Percentiles rank a stretch among this genome's conserved stretches.
Evolutionary conservation across 1,140 invertebrate genomes (phyloP).

Genomic region (Apis florea): DNA sequence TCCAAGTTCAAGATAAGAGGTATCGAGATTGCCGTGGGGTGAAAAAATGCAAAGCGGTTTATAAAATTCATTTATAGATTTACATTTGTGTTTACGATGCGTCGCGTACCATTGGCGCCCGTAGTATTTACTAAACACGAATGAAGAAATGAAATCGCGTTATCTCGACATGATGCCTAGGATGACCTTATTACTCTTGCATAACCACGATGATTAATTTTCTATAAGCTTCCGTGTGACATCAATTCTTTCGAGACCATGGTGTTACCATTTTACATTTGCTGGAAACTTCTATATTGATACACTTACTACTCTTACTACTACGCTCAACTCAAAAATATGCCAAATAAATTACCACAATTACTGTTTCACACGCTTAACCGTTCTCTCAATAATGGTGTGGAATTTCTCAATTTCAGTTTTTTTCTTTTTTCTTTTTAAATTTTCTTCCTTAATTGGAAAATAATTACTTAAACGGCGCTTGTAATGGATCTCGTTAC

Average conservation of each 20-base stretch:
- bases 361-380: background rate
- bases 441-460: constrained; percentile 43
- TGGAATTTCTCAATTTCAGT: constrained; percentile 25
- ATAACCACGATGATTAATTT: constrained; percentile 56
- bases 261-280: background rate
- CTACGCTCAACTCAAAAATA: background rate
- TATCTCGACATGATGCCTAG: constrained; percentile 69
- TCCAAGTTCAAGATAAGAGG: background rate
- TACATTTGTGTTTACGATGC: constrained; percentile 9
- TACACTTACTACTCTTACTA: too few relatives aligned
- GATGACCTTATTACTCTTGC: constrained; percentile 70
- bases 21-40: background rate
- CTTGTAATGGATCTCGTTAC: constrained; percentile 33
- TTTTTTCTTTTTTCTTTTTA: background rate
- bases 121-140: constrained; percentile 66
- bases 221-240: background rate
- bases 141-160: constrained; percentile 59
- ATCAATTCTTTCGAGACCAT: constrained; percentile 2
- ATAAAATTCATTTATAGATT: background rate
- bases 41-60: background rate
- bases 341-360: constrained; percentile 1
- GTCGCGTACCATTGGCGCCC: constrained; percentile 30
- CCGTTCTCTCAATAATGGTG: background rate
- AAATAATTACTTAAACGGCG: constrained; percentile 48
- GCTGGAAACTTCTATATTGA: too few relatives aligned